Conservation (phyloP, 1,140 invertebrate species). For the Macrostomum lignano region DNA sequence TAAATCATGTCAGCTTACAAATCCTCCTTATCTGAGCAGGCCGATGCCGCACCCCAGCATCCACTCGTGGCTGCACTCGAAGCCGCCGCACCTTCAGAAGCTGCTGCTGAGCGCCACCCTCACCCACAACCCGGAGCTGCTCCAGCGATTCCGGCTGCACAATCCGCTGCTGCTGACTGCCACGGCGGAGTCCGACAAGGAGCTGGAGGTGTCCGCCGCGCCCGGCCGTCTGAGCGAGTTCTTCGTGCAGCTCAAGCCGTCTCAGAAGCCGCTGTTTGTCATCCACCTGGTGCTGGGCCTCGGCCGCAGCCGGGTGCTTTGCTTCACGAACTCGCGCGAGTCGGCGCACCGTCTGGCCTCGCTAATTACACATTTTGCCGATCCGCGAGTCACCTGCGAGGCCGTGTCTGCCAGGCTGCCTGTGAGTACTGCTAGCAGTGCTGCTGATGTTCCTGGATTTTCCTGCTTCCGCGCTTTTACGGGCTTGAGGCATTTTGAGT, state of each 20-base stretch:
- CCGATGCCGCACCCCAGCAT: too few species aligned
- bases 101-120: conserved; percentile 76
- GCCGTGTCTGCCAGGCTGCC: too few species aligned
- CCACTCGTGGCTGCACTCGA: conserved; percentile 1
- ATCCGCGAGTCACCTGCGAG: too few species aligned
- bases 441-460: too few species aligned
- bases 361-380: too few species aligned
- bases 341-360: conserved; percentile 35
- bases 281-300: conserved; percentile 40
- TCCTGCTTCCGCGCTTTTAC: too few species aligned
- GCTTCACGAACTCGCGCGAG: conserved; percentile 58
- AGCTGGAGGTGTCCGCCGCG: conserved; percentile 1
- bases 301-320: conserved; percentile 43
- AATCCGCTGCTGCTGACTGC: conserved; percentile 66
- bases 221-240: too few species aligned
- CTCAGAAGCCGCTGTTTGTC: conserved; percentile 51
- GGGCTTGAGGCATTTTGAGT: too few species aligned
- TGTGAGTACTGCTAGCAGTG: too few species aligned
- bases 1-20: conserved; percentile 7
- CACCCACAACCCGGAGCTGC: conserved; percentile 71
- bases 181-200: conserved; percentile 11
- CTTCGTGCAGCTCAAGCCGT: conserved; percentile 37
- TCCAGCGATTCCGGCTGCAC: conserved; percentile 55
- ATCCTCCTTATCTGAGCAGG: not conserved
- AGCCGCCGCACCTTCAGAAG: too few species aligned